phyloP scores from a whole-genome alignment of 2,797 vertebrate species.

The Simalia tracyae region DNA sequence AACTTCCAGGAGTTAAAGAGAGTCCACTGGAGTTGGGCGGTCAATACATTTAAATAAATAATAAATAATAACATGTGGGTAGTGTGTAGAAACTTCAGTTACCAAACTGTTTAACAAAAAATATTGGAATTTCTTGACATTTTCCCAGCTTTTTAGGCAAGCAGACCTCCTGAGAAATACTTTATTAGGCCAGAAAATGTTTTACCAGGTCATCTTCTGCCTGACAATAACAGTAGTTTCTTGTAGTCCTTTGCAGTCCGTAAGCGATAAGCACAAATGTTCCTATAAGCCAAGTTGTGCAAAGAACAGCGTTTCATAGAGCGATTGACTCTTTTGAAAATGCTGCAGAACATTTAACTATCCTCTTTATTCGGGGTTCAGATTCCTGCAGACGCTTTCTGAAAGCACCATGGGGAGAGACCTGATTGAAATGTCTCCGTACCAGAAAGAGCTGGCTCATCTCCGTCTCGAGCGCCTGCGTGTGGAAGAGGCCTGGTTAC shows the following conservation, averaged over 20 bases:
- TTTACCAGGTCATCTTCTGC: not conserved
- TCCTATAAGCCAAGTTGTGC: not conserved
- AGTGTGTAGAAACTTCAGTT: not conserved
- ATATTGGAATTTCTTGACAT: not conserved
- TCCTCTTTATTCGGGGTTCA: not conserved
- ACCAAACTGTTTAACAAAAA: not conserved
- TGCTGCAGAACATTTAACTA: not conserved
- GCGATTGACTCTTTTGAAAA: not conserved
- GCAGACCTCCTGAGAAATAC: not conserved
- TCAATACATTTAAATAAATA: not conserved
- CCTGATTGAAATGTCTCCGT: conserved; percentile 32
- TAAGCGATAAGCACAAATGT: not conserved
- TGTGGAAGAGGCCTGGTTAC: conserved; percentile 35
- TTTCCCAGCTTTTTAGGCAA: not conserved
- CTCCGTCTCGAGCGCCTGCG: conserved; percentile 29
- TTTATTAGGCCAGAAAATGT: not conserved
- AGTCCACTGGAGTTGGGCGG: not conserved
- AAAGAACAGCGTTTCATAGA: not conserved
- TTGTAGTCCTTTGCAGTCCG: not conserved
- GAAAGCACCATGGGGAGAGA: conserved; percentile 2
- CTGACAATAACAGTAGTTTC: not conserved
- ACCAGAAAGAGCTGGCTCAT: conserved; percentile 31
- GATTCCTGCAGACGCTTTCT: conserved; percentile 37
- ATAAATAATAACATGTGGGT: not conserved
- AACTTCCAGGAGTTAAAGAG: not conserved